Conservation (phyloP, 2,888 invertebrate species). For the Alentia gelatinosa region DNA sequence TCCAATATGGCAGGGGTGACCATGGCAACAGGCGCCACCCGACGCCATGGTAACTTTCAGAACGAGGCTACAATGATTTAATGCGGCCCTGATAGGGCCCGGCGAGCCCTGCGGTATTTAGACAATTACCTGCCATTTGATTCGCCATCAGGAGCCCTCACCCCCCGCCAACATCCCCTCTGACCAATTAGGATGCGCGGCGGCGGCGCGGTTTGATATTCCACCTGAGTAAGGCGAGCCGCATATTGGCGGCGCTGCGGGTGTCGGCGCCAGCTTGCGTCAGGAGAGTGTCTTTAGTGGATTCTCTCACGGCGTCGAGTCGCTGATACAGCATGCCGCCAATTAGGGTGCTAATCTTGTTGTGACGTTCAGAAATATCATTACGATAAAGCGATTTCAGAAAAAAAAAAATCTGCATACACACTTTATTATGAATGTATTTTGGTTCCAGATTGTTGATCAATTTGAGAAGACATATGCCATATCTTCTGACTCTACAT, state of each 20-base stretch:
- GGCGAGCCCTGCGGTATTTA: conserved; percentile 32
- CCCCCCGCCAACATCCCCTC: background rate
- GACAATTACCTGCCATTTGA: conserved; percentile 47
- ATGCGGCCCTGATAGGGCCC: conserved; percentile 10
- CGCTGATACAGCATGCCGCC: too few species aligned
- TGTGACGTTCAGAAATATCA: too few species aligned
- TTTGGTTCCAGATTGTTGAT: too few species aligned
- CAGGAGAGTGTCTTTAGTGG: too few species aligned
- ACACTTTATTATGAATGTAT: too few species aligned
- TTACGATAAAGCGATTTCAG: too few species aligned
- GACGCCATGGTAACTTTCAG: background rate
- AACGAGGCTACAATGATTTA: conserved; percentile 38
- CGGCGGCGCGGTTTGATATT: background rate
- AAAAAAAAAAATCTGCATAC: too few species aligned
- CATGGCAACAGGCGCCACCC: conserved; percentile 31
- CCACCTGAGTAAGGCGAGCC: background rate
- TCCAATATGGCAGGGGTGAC: background rate
- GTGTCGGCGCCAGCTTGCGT: too few species aligned
- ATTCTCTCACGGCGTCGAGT: too few species aligned
- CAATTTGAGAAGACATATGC: too few species aligned
- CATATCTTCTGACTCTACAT: too few species aligned
- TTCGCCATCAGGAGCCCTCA: background rate
- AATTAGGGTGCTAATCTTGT: too few species aligned
- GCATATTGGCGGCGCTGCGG: conserved; percentile 8
- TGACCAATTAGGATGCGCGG: background rate